Evolutionary conservation across 1,140 invertebrate species (phyloP).

Genomic region (Conopomorpha cramerella): DNA sequence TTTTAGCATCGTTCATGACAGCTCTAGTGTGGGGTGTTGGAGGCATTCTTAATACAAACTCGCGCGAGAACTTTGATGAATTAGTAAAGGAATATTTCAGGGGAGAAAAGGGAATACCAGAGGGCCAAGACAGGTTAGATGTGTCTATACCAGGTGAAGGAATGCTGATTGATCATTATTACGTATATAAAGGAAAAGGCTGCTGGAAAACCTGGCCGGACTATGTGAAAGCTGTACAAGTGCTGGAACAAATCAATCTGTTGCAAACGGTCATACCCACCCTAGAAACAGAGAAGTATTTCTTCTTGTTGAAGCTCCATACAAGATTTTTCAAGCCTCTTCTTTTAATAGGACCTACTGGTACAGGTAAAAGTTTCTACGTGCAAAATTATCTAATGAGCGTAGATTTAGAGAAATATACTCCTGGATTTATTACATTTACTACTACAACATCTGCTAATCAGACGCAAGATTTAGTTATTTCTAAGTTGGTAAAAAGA

Average conservation of each 20-base stretch:
- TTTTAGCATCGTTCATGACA: constrained; percentile 79
- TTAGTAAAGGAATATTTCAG: constrained; percentile 60
- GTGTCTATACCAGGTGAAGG: constrained; percentile 76
- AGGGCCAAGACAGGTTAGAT: constrained; percentile 68
- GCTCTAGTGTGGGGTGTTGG: constrained; percentile 83
- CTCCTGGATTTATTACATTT: constrained; percentile 85
- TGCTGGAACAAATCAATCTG: constrained; percentile 69
- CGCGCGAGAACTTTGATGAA: constrained; percentile 75
- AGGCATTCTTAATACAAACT: constrained; percentile 74
- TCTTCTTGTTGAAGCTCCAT: constrained; percentile 69
- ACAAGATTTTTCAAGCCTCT: constrained; percentile 71
- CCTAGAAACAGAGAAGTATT: constrained; percentile 81
- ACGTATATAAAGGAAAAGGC: constrained; percentile 74
- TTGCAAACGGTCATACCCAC: constrained; percentile 83
- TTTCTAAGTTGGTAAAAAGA: constrained; percentile 82
- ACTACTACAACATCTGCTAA: constrained; percentile 86
- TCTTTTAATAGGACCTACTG: constrained; percentile 86
- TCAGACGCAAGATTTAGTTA: constrained; percentile 85
- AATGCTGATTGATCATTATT: constrained; percentile 80
- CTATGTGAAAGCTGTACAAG: constrained; percentile 61
- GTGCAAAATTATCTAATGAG: constrained; percentile 85
- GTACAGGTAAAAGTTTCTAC: constrained; percentile 92
- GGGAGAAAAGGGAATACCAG: constrained; percentile 69
- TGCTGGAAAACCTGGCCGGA: constrained; percentile 79
- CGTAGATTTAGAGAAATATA: constrained; percentile 72